Evolutionary conservation across 2,113 vertebrate genomes (phyloP).

Genomic region (Mungos mungo): DNA sequence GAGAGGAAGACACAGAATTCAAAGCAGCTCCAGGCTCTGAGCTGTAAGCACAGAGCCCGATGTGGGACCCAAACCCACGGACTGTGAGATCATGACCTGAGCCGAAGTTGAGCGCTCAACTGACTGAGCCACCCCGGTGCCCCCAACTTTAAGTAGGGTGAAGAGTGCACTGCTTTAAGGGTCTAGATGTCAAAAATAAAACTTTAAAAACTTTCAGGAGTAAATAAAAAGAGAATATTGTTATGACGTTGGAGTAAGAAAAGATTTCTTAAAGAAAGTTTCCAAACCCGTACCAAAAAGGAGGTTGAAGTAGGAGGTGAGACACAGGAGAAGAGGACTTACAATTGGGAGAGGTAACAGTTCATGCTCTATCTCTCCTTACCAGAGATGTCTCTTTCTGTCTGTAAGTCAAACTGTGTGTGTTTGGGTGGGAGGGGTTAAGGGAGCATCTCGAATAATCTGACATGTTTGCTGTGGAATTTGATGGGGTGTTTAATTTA

Average conservation of each 20-base stretch:
- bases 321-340: not conserved
- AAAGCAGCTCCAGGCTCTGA: too few species aligned
- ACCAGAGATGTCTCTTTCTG: not conserved
- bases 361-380: too few species aligned
- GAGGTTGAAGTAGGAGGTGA: not conserved
- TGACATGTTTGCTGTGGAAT: not conserved
- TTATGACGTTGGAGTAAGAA: not conserved
- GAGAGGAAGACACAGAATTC: too few species aligned
- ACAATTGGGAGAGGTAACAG: not conserved
- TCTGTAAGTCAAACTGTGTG: not conserved
- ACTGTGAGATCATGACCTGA: too few species aligned
- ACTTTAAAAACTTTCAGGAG: not conserved
- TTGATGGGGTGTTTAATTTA: not conserved
- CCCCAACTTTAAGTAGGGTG: not conserved
- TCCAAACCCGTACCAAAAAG: not conserved
- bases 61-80: too few species aligned
- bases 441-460: not conserved
- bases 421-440: not conserved
- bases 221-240: not conserved
- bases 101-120: too few species aligned
- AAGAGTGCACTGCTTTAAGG: not conserved
- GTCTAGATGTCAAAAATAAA: not conserved
- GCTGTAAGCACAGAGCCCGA: too few species aligned
- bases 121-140: too few species aligned
- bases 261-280: not conserved